Conservation (phyloP, 2,888 invertebrate species). For the Eurytoma adleriae region DNA sequence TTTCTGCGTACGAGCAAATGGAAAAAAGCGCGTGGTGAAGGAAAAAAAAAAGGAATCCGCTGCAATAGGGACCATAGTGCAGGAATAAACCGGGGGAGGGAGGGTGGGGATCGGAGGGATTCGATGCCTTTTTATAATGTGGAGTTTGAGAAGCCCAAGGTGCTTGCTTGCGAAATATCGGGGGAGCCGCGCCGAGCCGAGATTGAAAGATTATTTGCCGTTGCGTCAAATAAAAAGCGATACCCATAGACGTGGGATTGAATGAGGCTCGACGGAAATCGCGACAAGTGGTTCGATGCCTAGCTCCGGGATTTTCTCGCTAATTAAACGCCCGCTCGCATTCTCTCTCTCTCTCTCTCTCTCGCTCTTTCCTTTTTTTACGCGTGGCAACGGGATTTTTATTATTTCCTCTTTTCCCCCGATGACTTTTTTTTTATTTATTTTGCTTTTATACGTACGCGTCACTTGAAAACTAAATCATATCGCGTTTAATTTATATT, state of each 20-base stretch:
- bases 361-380: conserved; percentile 4
- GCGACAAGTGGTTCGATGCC: conserved; percentile 36
- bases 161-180: conserved; percentile 12
- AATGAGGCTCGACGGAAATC: conserved; percentile 22
- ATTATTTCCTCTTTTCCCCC: background rate
- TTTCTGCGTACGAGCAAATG: background rate
- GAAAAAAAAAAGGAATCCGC: conserved; percentile 2
- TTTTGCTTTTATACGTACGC: no score
- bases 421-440: background rate
- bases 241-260: conserved; percentile 29
- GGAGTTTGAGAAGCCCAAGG: conserved; percentile 20
- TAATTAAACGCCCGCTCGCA: conserved; percentile 33
- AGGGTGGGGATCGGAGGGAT: background rate
- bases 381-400: background rate
- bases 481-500: no score
- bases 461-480: no score
- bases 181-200: background rate
- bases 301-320: conserved; percentile 36
- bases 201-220: conserved; percentile 38
- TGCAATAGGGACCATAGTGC: background rate
- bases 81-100: background rate
- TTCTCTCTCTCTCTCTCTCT: conserved; percentile 16
- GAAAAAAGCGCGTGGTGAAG: background rate
- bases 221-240: conserved; percentile 20
- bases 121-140: conserved; percentile 22